Evolutionary conservation across 2,797 vertebrate genomes (phyloP), one percentile per base, ranked within the genome.

Genomic region (Sebastes steindachneri): DNA sequence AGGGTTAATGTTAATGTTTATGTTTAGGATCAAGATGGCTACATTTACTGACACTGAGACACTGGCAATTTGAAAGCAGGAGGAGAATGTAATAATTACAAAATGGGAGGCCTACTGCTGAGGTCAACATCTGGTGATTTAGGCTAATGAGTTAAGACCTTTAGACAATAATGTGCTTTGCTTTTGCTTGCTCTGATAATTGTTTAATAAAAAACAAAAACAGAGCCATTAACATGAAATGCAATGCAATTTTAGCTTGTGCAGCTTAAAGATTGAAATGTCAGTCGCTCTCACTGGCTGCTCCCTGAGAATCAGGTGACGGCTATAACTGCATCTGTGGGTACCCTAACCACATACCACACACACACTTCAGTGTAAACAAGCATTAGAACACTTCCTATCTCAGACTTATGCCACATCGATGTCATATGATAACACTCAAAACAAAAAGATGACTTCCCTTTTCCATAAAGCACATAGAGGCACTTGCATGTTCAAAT

Each of bases 261-360:
- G 25, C 12, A 12, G 11, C n/a, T 65, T 68, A 26, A 59, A 59
- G 11, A 75, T 68, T 75, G 59, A 86, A 88, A 77, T 80, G 73
- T 88, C 54, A 41, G 23, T 25, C 70, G 68, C 25, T 77, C 75
- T 77, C 67, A 58, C 57, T 7, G 33, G 29, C 64, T 59, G 70
- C 35, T 71, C 21, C 37, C 57, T 1, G n/a, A 68, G 21, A 59
- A 60, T 15, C 64, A 19, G 45, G 41, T 57, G 66, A 60, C 15
- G 9, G 23, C 23, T 73, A 15, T 4, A 37, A 59, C 69, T 73
- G 59, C 64, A 69, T 79, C 25, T 75, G 58, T 59, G 37, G 66
- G 54, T 85, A 80, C 28, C 55, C 45, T 59, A 33, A 62, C n/a
- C n/a, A 55, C 33, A 63, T n/a, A 66, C 4, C 37, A 41, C 37